A percentile compares a stretch with the other conserved stretches of the same genome.
Conservation (phyloP, 1,140 invertebrate species). For the Panagrolaimus sp. region DNA sequence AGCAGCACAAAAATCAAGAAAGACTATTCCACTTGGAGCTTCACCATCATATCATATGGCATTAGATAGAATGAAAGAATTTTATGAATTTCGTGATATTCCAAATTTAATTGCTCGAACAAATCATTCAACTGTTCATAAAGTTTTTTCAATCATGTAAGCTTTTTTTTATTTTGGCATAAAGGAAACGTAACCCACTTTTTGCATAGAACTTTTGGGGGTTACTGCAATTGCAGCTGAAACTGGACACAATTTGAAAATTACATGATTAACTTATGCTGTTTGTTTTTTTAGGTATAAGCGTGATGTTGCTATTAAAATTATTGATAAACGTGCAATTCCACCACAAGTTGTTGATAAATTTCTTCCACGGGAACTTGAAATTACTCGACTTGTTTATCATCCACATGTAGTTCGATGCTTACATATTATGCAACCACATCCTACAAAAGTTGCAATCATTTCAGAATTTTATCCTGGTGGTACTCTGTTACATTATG, state of each 20-base stretch:
- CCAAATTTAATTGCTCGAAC: background rate
- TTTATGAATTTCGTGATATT: background rate
- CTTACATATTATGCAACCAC: slow-evolving; percentile 5
- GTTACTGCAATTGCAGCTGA: too few species aligned
- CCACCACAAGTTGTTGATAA: slow-evolving; percentile 19
- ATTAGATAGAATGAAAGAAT: background rate
- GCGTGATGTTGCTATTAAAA: background rate
- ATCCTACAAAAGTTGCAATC: slow-evolving; percentile 16
- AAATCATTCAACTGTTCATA: slow-evolving; percentile 5
- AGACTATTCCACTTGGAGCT: background rate
- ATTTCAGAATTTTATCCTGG: slow-evolving; percentile 17
- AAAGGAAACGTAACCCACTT: too few species aligned
- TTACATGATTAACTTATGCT: too few species aligned
- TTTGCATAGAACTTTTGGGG: too few species aligned
- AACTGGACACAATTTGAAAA: too few species aligned
- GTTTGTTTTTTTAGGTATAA: background rate
- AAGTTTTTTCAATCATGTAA: background rate
- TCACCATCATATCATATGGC: background rate
- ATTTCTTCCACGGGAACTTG: slow-evolving; percentile 22
- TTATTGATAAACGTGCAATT: slow-evolving; percentile 10
- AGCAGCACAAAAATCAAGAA: too few species aligned
- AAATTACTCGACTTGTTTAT: slow-evolving; percentile 16
- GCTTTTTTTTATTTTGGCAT: background rate
- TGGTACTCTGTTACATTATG: slow-evolving; percentile 18
- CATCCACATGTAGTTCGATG: slow-evolving; percentile 17